A percentile compares a stretch with the other conserved stretches of the same genome.
phyloP scores from a whole-genome alignment of 2,888 invertebrate genomes.

The Sceliomorpha sp. region DNA sequence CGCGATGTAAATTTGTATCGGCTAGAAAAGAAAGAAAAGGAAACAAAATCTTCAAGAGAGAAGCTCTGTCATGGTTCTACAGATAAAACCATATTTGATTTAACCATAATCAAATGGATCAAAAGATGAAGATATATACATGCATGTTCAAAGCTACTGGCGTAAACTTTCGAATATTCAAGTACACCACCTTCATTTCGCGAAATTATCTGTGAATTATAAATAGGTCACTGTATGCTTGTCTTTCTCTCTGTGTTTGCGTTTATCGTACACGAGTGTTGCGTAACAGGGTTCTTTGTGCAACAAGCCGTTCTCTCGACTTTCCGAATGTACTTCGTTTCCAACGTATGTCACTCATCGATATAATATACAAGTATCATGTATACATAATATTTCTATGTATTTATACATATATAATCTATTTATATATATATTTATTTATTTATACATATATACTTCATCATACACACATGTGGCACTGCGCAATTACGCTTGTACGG shows the following conservation, averaged over 20 bases:
- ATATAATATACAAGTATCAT: conserved; percentile 23
- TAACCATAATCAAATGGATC: conserved; percentile 29
- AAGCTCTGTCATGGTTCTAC: conserved; percentile 28
- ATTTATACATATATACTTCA: conserved; percentile 37
- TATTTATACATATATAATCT: conserved; percentile 37
- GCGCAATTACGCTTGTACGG: conserved; percentile 46
- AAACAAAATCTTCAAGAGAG: conserved; percentile 50
- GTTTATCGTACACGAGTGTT: conserved; percentile 34
- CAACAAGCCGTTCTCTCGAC: conserved; percentile 49
- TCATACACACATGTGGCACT: conserved; percentile 46
- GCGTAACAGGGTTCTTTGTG: conserved; percentile 52
- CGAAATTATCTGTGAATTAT: conserved; percentile 30
- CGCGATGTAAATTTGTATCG: conserved; percentile 56
- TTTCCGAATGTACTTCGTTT: conserved; percentile 35
- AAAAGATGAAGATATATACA: conserved; percentile 7
- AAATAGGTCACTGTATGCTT: conserved; percentile 48
- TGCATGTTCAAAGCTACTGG: neutral
- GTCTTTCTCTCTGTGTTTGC: conserved; percentile 20
- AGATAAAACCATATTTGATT: conserved; percentile 24
- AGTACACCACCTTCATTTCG: conserved; percentile 11
- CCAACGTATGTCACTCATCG: conserved; percentile 6
- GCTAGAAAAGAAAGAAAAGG: conserved; percentile 41
- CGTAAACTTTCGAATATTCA: neutral
- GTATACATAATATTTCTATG: conserved; percentile 37
- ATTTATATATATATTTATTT: conserved; percentile 32